These are phyloP conservation scores for Nibea coibor DNA, from an alignment of 2,113 vertebrate genomes.

Conservation along the genomic window DNA sequence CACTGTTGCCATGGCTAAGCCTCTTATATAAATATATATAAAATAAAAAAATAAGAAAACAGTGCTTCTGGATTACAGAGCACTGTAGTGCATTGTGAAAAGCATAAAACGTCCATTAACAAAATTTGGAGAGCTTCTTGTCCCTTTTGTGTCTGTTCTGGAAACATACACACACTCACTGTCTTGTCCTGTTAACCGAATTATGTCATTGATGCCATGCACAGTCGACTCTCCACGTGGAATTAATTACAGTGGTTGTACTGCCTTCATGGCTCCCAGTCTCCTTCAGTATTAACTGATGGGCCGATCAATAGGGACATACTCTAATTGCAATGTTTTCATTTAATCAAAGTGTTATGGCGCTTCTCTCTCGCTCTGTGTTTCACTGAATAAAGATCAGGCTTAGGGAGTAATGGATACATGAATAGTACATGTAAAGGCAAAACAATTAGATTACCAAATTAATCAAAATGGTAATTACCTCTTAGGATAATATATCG, in stretches of 20 bases:
- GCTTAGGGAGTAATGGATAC: not conserved
- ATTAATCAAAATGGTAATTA: too few relatives aligned
- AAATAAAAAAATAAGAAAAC: not conserved
- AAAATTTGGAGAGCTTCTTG: slow-evolving; percentile 3
- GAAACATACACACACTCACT: slow-evolving; percentile 12
- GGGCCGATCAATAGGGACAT: slow-evolving; percentile 5
- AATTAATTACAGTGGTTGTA: slow-evolving; percentile 28
- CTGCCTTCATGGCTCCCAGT: slow-evolving; percentile 14
- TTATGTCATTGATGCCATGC: slow-evolving; percentile 24
- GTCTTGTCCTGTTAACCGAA: slow-evolving; percentile 26
- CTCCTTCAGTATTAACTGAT: slow-evolving; percentile 18
- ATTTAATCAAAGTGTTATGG: not conserved
- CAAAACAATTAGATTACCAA: too few relatives aligned
- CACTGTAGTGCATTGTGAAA: not conserved
- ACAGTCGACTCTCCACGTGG: slow-evolving; percentile 30
- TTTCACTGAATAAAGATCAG: not conserved
- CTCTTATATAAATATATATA: slow-evolving; percentile 21
- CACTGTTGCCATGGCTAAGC: slow-evolving; percentile 12
- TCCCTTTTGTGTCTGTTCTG: slow-evolving; percentile 19
- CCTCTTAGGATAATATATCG: too few relatives aligned
- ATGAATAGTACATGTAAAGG: not conserved
- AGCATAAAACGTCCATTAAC: not conserved
- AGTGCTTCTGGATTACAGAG: not conserved
- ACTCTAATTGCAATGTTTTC: not conserved
- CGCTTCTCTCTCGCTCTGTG: too few relatives aligned